phyloP scores from a whole-genome alignment of 2,797 vertebrate species.

The Syngnathus rostellatus region DNA sequence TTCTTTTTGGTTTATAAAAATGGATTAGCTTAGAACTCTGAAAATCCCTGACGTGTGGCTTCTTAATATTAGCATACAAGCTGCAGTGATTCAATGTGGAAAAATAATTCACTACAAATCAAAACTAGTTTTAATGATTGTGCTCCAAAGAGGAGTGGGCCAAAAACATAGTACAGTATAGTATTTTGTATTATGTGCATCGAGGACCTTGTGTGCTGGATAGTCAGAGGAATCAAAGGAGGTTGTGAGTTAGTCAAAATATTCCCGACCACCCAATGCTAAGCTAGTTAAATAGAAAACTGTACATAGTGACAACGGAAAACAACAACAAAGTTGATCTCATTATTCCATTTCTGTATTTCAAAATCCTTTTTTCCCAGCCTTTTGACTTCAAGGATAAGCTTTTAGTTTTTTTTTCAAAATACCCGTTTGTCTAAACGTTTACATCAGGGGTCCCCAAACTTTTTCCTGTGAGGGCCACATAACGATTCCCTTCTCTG shows the following conservation, averaged over 20 bases:
- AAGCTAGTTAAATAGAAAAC: background rate
- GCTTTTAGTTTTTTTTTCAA: slow-evolving; percentile 23
- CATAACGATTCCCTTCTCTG: too few relatives aligned
- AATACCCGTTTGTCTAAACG: slow-evolving; percentile 30
- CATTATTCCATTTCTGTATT: background rate
- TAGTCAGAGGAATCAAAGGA: background rate
- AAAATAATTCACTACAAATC: background rate
- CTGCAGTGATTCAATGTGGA: slow-evolving; percentile 3
- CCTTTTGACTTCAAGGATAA: slow-evolving; percentile 29
- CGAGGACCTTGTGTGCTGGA: background rate
- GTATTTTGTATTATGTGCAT: background rate
- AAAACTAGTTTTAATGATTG: slow-evolving; percentile 1
- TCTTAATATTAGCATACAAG: slow-evolving; percentile 18
- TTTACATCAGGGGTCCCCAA: slow-evolving; percentile 24
- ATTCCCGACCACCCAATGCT: background rate
- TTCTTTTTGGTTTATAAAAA: slow-evolving; percentile 7
- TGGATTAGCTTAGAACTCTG: background rate
- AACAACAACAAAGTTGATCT: background rate
- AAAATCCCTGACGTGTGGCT: slow-evolving; percentile 18
- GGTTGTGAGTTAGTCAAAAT: background rate
- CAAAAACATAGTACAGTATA: background rate
- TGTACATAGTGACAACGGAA: background rate
- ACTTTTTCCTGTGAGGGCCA: too few relatives aligned
- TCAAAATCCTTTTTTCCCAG: background rate
- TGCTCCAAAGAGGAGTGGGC: background rate